A percentile compares a stretch with the other conserved stretches of the same genome.
These are phyloP conservation scores for Falcunculus frontatus DNA, from an alignment of 2,113 vertebrate genomes.

Conservation along the genomic window DNA sequence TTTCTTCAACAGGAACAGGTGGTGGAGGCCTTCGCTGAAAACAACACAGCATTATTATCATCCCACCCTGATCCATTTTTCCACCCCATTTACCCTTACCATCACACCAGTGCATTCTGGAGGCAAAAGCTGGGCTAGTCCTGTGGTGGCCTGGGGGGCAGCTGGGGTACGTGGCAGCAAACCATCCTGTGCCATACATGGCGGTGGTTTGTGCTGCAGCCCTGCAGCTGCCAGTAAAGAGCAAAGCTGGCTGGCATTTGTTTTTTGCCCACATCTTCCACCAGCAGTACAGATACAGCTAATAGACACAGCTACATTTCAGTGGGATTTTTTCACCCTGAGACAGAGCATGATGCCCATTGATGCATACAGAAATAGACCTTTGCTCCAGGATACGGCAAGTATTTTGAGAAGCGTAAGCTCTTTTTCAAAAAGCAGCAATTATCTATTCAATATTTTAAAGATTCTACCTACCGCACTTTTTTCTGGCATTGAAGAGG, in stretches of 20 bases:
- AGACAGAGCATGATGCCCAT: background rate
- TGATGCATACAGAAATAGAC: background rate
- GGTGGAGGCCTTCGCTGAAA: constrained; percentile 74
- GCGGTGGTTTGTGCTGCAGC: background rate
- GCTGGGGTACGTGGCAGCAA: rapidly evolving
- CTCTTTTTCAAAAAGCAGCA: background rate
- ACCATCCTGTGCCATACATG: rapidly evolving
- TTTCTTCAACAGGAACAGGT: background rate
- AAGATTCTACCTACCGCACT: constrained; percentile 65
- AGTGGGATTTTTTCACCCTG: background rate
- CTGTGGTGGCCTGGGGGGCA: background rate
- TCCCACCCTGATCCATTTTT: background rate
- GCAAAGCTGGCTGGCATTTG: background rate
- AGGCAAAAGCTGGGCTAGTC: background rate
- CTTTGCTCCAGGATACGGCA: background rate
- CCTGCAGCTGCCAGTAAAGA: background rate
- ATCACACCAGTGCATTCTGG: background rate
- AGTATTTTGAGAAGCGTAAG: background rate
- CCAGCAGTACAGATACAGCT: background rate
- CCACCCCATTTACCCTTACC: background rate
- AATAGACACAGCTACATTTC: background rate
- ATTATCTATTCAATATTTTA: background rate
- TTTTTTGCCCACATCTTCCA: background rate
- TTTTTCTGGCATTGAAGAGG: constrained; percentile 79
- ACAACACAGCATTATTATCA: background rate